phyloP scores from a whole-genome alignment of 2,888 invertebrate species.

The Drosophila monieri region DNA sequence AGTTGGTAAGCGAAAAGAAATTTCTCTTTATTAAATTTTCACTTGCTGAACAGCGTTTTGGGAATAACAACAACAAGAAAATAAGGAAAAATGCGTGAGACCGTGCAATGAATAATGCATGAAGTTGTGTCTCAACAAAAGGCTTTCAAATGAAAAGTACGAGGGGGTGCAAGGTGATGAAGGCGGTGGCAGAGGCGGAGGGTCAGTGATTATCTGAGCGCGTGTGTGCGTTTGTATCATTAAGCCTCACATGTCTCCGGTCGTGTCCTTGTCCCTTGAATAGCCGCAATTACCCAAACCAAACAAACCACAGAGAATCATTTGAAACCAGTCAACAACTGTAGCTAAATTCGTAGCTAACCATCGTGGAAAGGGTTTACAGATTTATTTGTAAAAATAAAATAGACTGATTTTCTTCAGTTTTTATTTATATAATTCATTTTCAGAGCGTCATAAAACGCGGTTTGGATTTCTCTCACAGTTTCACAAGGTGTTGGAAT shows the following conservation, averaged over 20 bases:
- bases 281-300: slow-evolving; percentile 58
- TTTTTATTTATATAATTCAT: no score
- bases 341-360: neutral
- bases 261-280: slow-evolving; percentile 32
- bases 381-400: no score
- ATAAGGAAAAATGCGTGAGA: slow-evolving; percentile 72
- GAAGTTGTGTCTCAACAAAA: slow-evolving; percentile 41
- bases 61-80: slow-evolving; percentile 32
- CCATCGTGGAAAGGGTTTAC: neutral
- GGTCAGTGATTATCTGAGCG: slow-evolving; percentile 67
- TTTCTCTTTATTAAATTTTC: slow-evolving; percentile 75
- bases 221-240: slow-evolving; percentile 50
- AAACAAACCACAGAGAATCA: slow-evolving; percentile 8
- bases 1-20: slow-evolving; percentile 64
- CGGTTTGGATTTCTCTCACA: no score
- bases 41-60: slow-evolving; percentile 49
- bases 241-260: slow-evolving; percentile 15
- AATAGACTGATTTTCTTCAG: no score
- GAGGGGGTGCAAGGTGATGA: neutral
- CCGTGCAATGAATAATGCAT: slow-evolving; percentile 81
- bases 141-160: slow-evolving; percentile 25
- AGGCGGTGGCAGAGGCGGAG: slow-evolving; percentile 9
- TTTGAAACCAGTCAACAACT: neutral
- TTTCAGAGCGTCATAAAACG: no score
- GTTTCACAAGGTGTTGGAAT: slow-evolving; percentile 12